Evolutionary conservation across 2,888 invertebrate species (phyloP).

Genomic region (Tenthredo mesomela): DNA sequence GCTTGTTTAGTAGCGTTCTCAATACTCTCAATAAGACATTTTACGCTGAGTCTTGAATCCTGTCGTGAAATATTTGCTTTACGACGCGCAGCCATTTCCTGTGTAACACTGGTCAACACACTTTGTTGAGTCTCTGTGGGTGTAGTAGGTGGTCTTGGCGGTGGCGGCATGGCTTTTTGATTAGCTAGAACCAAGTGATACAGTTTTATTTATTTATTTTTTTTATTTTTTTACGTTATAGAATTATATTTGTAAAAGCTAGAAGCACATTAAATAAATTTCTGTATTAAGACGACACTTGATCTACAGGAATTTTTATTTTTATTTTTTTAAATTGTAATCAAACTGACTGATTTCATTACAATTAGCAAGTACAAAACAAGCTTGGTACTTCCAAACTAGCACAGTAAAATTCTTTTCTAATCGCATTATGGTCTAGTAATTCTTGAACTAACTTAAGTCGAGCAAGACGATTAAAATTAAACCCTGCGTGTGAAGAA

Average conservation of each 20-base stretch:
- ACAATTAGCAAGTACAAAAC: conserved; percentile 53
- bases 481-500: background rate
- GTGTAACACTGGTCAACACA: conserved; percentile 79
- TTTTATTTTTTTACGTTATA: background rate
- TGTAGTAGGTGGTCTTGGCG: conserved; percentile 73
- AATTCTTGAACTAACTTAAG: background rate
- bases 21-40: conserved; percentile 94
- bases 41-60: conserved; percentile 92
- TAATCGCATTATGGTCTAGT: conserved; percentile 9
- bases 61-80: conserved; percentile 81
- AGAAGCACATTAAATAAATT: conserved; percentile 34
- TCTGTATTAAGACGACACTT: conserved; percentile 8
- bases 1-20: conserved; percentile 92
- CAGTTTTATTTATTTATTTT: background rate
- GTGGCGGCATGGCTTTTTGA: conserved; percentile 71
- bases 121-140: conserved; percentile 80
- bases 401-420: conserved; percentile 56
- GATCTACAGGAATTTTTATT: conserved; percentile 20
- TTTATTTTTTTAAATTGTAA: background rate
- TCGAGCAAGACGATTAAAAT: background rate
- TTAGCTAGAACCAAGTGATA: conserved; percentile 68
- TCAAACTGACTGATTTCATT: conserved; percentile 19
- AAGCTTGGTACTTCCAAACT: conserved; percentile 54
- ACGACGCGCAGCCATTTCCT: conserved; percentile 81
- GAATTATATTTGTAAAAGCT: background rate